Percentiles rank a stretch among this genome's conserved stretches.
Conservation (phyloP, 2,888 invertebrate species). For the Cephus spinipes region DNA sequence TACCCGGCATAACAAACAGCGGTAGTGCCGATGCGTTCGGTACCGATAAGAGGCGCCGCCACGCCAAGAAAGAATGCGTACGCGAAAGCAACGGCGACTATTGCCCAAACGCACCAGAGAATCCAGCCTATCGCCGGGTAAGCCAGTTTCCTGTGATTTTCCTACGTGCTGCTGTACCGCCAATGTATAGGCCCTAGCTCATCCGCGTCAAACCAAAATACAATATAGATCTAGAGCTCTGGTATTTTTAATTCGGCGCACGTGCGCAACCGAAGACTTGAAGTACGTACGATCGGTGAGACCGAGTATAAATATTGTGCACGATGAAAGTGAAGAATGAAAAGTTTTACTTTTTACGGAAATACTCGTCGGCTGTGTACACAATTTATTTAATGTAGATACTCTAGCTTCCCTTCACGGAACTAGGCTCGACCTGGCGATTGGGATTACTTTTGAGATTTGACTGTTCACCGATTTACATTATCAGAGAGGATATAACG, state of each 20-base stretch:
- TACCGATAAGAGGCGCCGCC: slow-evolving; percentile 44
- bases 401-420: neutral
- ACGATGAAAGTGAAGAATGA: neutral
- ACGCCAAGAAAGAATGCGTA: slow-evolving; percentile 58
- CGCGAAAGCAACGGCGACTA: slow-evolving; percentile 43
- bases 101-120: slow-evolving; percentile 57
- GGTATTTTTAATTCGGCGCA: neutral
- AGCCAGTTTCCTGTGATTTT: slow-evolving; percentile 52
- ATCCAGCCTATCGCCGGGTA: slow-evolving; percentile 51
- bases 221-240: neutral
- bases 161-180: neutral
- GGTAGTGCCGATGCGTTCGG: slow-evolving; percentile 20
- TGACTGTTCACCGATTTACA: neutral
- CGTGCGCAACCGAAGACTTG: neutral
- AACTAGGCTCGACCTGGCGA: neutral
- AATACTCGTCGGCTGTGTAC: neutral
- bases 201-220: neutral
- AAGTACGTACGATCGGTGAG: neutral
- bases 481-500: neutral
- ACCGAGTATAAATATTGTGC: neutral
- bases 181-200: neutral
- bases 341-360: neutral
- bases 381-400: neutral
- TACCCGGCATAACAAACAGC: slow-evolving; percentile 31
- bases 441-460: neutral